Conservation (phyloP, 1,140 invertebrate species). For the Papilio aristodemus region DNA sequence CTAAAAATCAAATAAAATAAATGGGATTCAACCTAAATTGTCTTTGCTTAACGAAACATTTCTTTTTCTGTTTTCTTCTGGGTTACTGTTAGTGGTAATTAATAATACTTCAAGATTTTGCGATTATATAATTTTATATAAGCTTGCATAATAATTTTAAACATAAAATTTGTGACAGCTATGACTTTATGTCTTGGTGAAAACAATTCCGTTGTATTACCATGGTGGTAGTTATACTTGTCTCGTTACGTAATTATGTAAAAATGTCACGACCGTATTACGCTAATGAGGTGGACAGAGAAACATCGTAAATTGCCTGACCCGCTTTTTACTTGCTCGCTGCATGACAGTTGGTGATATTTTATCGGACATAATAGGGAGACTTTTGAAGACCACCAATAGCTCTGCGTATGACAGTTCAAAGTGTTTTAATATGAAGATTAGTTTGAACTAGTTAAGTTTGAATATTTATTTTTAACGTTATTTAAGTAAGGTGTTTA, state of each 20-base stretch:
- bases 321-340: not conserved
- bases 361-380: not conserved
- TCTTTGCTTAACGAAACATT: not conserved
- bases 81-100: not conserved
- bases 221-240: not conserved
- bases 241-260: constrained; percentile 3
- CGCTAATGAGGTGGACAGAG: constrained; percentile 5
- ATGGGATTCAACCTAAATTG: constrained; percentile 5
- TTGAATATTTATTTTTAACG: not conserved
- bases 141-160: too few relatives aligned
- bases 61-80: not conserved
- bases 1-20: constrained; percentile 15
- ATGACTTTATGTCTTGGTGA: not conserved
- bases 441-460: not conserved
- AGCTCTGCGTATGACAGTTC: not conserved
- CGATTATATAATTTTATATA: not conserved
- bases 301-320: constrained; percentile 11
- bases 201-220: not conserved
- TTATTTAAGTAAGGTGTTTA: not conserved
- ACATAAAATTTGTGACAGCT: not conserved
- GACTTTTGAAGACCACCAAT: not conserved
- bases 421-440: not conserved
- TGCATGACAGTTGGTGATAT: constrained; percentile 4
- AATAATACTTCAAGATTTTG: not conserved
- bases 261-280: constrained; percentile 9